A percentile compares a stretch with the other conserved stretches of the same genome.
Evolutionary conservation across 2,797 vertebrate species (phyloP).

Genomic region (Ctenosaura bakeri): DNA sequence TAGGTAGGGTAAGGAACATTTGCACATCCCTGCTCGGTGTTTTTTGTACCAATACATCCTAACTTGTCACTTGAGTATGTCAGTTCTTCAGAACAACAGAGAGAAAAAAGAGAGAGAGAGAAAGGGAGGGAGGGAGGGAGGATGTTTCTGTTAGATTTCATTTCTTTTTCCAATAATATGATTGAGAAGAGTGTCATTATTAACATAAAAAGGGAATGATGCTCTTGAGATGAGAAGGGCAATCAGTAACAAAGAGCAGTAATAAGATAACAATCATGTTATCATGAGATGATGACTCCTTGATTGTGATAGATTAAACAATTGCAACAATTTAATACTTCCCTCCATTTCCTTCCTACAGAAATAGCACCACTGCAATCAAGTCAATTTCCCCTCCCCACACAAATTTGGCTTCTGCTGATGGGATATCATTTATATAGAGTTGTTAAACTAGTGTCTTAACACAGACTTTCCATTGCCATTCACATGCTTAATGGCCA

Average conservation of each 20-base stretch:
- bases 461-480: slow-evolving; percentile 60
- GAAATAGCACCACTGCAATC: slow-evolving; percentile 55
- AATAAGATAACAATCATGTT: slow-evolving; percentile 72
- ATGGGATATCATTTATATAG: slow-evolving; percentile 59
- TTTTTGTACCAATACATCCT: not conserved
- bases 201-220: slow-evolving; percentile 60
- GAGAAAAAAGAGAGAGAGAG: not conserved
- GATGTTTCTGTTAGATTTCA: not conserved
- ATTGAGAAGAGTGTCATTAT: slow-evolving; percentile 55
- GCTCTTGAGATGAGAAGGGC: slow-evolving; percentile 63
- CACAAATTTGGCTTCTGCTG: slow-evolving; percentile 64
- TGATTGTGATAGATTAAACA: slow-evolving; percentile 74
- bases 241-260: slow-evolving; percentile 68
- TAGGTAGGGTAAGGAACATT: too few species aligned
- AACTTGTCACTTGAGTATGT: slow-evolving; percentile 16
- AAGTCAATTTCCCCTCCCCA: slow-evolving; percentile 56
- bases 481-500: slow-evolving; percentile 69
- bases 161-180: slow-evolving; percentile 48
- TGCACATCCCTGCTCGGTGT: not conserved
- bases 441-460: slow-evolving; percentile 62
- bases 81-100: slow-evolving; percentile 33
- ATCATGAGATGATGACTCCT: slow-evolving; percentile 66
- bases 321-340: slow-evolving; percentile 69
- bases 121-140: not conserved
- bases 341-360: slow-evolving; percentile 63